A percentile compares a stretch with the other conserved stretches of the same genome.
Conservation (phyloP, 2,797 vertebrate species). For the Alauda arvensis region DNA sequence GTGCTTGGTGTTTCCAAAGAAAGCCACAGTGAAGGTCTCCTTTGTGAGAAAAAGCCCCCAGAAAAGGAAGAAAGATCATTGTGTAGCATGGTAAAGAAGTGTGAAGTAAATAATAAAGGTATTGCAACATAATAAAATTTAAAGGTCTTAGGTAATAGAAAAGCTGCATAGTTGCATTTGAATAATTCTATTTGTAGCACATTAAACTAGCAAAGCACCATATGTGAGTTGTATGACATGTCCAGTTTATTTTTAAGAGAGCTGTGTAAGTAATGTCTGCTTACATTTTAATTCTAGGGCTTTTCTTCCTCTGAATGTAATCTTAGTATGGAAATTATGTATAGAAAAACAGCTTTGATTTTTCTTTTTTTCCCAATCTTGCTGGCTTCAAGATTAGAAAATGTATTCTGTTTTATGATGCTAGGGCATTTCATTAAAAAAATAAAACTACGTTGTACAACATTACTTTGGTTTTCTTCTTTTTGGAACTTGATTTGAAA, state of each 20-base stretch:
- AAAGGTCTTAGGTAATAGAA: background rate
- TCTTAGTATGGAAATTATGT: background rate
- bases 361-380: slow-evolving; percentile 46
- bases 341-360: background rate
- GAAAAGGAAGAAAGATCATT: background rate
- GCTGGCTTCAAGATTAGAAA: slow-evolving; percentile 71
- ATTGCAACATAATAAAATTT: background rate
- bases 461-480: background rate
- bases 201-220: background rate
- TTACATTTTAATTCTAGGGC: background rate
- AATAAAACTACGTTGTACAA: slow-evolving; percentile 55
- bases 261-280: background rate
- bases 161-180: slow-evolving; percentile 34
- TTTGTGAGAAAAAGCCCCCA: background rate
- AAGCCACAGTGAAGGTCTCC: background rate
- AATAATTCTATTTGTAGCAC: background rate
- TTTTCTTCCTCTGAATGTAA: background rate
- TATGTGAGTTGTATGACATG: background rate
- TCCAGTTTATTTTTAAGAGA: background rate
- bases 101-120: background rate
- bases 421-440: slow-evolving; percentile 34
- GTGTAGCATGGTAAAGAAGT: background rate
- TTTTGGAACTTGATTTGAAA: background rate
- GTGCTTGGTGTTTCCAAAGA: background rate
- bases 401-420: background rate